Evolutionary conservation across 2,888 invertebrate species (phyloP).

Genomic region (Oxyteleia sp.): DNA sequence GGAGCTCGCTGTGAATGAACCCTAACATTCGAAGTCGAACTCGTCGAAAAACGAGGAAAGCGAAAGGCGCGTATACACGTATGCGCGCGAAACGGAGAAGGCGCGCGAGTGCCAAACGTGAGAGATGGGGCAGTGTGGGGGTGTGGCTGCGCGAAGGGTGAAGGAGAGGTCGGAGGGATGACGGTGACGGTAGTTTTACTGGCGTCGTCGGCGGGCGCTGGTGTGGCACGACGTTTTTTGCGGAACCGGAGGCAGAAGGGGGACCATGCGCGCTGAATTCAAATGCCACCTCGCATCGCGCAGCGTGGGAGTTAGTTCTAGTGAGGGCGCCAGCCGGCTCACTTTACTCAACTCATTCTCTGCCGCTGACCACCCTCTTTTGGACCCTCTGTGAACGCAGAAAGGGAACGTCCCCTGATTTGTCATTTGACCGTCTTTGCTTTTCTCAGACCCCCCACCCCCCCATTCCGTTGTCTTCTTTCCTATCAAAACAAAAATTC

Average conservation of each 20-base stretch:
- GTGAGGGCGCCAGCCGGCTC: slow-evolving; percentile 87
- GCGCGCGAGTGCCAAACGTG: slow-evolving; percentile 22
- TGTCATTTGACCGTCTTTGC: too few species aligned
- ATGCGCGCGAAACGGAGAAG: slow-evolving; percentile 12
- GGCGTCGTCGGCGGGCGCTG: slow-evolving; percentile 58
- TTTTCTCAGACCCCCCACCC: too few species aligned
- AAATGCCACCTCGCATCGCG: slow-evolving; percentile 80
- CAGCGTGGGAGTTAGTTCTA: slow-evolving; percentile 87
- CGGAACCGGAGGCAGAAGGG: slow-evolving; percentile 56
- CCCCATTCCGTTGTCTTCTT: too few species aligned
- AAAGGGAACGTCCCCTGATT: too few species aligned
- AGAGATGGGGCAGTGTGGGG: slow-evolving; percentile 55
- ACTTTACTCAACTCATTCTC: slow-evolving; percentile 82
- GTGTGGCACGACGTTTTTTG: slow-evolving; percentile 62
- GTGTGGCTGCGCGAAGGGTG: slow-evolving; percentile 70
- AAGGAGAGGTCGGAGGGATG: slow-evolving; percentile 75
- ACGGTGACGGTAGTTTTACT: slow-evolving; percentile 68
- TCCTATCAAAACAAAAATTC: too few species aligned
- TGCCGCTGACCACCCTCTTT: slow-evolving; percentile 74
- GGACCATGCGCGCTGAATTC: slow-evolving; percentile 72
- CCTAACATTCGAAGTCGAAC: background rate
- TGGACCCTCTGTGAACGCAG: slow-evolving; percentile 55
- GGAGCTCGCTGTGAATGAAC: background rate
- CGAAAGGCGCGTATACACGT: slow-evolving; percentile 42
- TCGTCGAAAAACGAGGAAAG: slow-evolving; percentile 20